Evolutionary conservation across 2,797 vertebrate genomes (phyloP).

Genomic region (Tolypeutes matacus): DNA sequence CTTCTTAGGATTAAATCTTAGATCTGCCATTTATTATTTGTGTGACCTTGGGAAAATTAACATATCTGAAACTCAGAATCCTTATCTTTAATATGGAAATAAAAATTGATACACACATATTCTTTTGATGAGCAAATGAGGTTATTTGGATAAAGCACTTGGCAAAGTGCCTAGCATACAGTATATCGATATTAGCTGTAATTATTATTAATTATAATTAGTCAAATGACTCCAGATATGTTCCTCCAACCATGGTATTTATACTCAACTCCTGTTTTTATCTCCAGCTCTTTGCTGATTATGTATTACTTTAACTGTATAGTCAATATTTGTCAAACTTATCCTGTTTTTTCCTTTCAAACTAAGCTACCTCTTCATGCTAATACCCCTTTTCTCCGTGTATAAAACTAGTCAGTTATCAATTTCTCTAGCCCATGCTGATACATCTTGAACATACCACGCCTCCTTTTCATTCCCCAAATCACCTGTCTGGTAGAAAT

Average conservation of each 20-base stretch:
- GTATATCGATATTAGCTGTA: constrained; percentile 66
- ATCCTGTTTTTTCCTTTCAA: constrained; percentile 13
- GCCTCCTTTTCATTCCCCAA: not conserved
- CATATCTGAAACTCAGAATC: constrained; percentile 15
- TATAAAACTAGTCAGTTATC: not conserved
- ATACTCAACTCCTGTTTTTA: constrained; percentile 45
- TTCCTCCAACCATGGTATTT: constrained; percentile 36
- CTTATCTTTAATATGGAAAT: constrained; percentile 42
- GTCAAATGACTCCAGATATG: constrained; percentile 66
- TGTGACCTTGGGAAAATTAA: constrained; percentile 68
- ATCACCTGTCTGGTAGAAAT: not conserved
- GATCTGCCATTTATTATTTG: constrained; percentile 39
- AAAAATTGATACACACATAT: constrained; percentile 56
- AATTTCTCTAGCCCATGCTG: not conserved
- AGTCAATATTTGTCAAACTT: constrained; percentile 56
- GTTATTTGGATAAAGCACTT: constrained; percentile 75
- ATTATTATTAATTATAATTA: constrained; percentile 82
- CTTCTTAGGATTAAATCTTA: constrained; percentile 45
- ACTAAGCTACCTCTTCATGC: not conserved
- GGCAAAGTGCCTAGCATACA: constrained; percentile 66
- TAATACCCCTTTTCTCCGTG: not conserved
- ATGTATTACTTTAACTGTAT: constrained; percentile 43
- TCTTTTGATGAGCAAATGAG: constrained; percentile 70
- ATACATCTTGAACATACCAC: not conserved
- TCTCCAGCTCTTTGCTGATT: constrained; percentile 46